Conservation (phyloP, 2,888 invertebrate genomes). For the Hedya salicella region DNA sequence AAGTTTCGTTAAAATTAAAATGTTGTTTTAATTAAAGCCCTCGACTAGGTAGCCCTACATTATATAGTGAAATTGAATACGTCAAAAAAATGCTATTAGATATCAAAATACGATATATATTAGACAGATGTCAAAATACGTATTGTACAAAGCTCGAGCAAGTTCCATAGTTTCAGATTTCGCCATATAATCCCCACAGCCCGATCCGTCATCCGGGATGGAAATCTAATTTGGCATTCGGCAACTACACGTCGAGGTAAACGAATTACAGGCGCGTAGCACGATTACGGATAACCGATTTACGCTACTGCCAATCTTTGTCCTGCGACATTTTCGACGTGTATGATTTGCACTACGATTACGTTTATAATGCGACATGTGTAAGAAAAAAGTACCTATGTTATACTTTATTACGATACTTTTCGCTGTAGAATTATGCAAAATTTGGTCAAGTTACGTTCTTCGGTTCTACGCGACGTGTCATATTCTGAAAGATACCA, state of each 20-base stretch:
- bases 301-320: constrained; percentile 56
- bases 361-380: constrained; percentile 15
- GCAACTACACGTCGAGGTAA: constrained; percentile 68
- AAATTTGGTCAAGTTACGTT: too few relatives aligned
- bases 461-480: too few relatives aligned
- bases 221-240: constrained; percentile 79
- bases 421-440: too few relatives aligned
- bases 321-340: constrained; percentile 30
- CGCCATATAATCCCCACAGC: constrained; percentile 38
- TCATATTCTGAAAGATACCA: too few relatives aligned
- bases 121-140: too few relatives aligned
- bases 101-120: too few relatives aligned
- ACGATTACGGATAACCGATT: constrained; percentile 66
- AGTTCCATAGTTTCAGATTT: constrained; percentile 41
- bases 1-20: too few relatives aligned
- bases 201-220: constrained; percentile 78
- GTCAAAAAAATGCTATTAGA: too few relatives aligned
- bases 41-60: too few relatives aligned
- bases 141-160: not conserved
- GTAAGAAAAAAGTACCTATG: not conserved
- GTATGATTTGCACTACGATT: constrained; percentile 29
- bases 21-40: too few relatives aligned
- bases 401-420: not conserved
- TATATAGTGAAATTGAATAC: too few relatives aligned
- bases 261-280: constrained; percentile 67